Evolutionary conservation across 1,140 invertebrate genomes (phyloP).

Genomic region (Acromyrmex charruanus): DNA sequence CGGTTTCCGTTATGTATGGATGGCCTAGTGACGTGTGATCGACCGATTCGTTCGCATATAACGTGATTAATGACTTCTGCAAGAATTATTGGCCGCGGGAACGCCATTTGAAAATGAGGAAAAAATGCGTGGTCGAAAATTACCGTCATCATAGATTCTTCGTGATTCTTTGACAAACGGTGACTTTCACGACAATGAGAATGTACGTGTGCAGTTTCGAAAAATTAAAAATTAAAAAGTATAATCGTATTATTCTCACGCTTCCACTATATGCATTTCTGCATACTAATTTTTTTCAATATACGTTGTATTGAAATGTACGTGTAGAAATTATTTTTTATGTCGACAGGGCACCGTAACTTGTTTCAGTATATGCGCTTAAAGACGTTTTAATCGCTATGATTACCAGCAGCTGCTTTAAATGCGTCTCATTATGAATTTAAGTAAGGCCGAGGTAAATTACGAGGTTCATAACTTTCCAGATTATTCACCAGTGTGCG

Average conservation of each 20-base stretch:
- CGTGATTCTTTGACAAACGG: conserved; percentile 27
- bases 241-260: background rate
- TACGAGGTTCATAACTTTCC: conserved; percentile 76
- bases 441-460: conserved; percentile 76
- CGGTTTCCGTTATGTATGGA: conserved; percentile 60
- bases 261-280: background rate
- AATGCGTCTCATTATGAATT: conserved; percentile 79
- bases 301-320: conserved; percentile 9
- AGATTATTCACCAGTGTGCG: conserved; percentile 70
- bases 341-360: conserved; percentile 44
- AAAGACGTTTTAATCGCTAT: conserved; percentile 79
- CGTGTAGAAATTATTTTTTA: conserved; percentile 30
- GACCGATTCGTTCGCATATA: conserved; percentile 56
- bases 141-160: conserved; percentile 50
- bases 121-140: conserved; percentile 49
- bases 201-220: background rate
- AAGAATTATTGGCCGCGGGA: conserved; percentile 52
- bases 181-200: conserved; percentile 4
- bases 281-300: conserved; percentile 24
- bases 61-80: conserved; percentile 56
- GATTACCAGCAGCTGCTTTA: conserved; percentile 82
- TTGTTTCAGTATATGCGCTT: conserved; percentile 68
- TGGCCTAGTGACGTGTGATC: conserved; percentile 56
- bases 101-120: conserved; percentile 58
- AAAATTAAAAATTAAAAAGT: conserved; percentile 22